A percentile compares a stretch with the other conserved stretches of the same genome.
Evolutionary conservation across 2,797 vertebrate genomes (phyloP).

Genomic region (Pseudochirops cupreus): DNA sequence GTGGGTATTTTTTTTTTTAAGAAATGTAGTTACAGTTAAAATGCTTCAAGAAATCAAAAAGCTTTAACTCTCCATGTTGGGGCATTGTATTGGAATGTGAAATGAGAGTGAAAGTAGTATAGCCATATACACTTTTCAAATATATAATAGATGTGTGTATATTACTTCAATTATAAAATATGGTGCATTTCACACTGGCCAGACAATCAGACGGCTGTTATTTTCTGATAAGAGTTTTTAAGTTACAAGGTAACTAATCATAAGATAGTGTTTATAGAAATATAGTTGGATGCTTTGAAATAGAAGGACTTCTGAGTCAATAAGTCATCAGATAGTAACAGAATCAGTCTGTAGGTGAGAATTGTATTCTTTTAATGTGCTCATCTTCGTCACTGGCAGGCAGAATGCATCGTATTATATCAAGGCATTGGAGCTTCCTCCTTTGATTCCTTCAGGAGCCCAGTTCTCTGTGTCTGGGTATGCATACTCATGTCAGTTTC

Average conservation of each 20-base stretch:
- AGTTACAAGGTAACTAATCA: neutral
- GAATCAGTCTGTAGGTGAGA: neutral
- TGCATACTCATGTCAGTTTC: neutral
- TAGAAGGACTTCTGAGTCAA: neutral
- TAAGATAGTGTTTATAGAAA: neutral
- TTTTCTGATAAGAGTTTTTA: slow-evolving; percentile 6
- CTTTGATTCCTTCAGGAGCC: neutral
- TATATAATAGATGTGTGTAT: neutral
- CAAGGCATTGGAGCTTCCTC: neutral
- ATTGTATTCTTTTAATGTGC: neutral
- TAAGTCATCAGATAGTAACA: neutral
- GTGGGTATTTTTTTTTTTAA: neutral
- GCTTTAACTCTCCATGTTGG: neutral
- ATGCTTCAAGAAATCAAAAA: neutral
- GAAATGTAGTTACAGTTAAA: neutral
- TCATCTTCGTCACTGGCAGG: neutral
- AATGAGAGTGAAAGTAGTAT: neutral
- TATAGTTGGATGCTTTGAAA: neutral
- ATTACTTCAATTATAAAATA: neutral
- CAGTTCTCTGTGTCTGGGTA: neutral
- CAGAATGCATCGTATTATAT: neutral
- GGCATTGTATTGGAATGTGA: neutral
- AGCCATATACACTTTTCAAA: neutral
- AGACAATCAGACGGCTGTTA: neutral
- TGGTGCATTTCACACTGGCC: neutral